These are phyloP conservation scores for Microctenopoma stevenorrisi DNA, from an alignment of 2,797 vertebrate species.

Conservation along the genomic window DNA sequence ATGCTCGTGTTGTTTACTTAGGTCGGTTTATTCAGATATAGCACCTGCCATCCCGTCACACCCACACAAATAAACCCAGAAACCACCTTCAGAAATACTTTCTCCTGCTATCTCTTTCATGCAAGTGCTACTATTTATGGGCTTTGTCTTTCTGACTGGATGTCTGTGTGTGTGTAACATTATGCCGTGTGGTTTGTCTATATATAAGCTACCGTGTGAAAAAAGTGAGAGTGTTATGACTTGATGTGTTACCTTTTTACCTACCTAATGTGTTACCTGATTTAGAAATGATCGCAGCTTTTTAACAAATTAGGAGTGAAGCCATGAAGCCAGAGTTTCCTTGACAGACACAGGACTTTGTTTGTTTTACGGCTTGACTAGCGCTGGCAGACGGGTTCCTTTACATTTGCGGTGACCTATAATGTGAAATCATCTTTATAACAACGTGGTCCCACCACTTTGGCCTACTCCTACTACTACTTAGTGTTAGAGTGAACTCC, in stretches of 20 bases:
- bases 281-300: constrained; percentile 16
- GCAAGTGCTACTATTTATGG: constrained; percentile 70
- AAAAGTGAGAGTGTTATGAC: constrained; percentile 1
- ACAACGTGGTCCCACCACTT: too few species aligned
- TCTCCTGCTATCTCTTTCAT: constrained; percentile 57
- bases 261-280: constrained; percentile 5
- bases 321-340: background rate
- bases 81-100: constrained; percentile 63
- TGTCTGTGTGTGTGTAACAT: constrained; percentile 9
- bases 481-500: too few species aligned
- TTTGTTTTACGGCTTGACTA: background rate
- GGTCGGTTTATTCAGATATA: constrained; percentile 62
- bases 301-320: background rate
- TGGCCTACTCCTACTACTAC: too few species aligned
- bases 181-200: constrained; percentile 35
- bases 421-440: too few species aligned
- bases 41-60: constrained; percentile 60
- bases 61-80: constrained; percentile 63
- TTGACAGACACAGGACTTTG: background rate
- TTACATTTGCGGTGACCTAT: too few species aligned
- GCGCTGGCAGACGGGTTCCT: background rate
- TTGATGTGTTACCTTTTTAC: constrained; percentile 8
- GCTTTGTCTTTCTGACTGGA: constrained; percentile 54
- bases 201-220: constrained; percentile 33
- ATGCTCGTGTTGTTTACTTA: constrained; percentile 59